A percentile compares a stretch with the other conserved stretches of the same genome.
These are phyloP conservation scores for Drosophila ercepeae DNA, from an alignment of 1,140 invertebrate genomes.

Conservation along the genomic window DNA sequence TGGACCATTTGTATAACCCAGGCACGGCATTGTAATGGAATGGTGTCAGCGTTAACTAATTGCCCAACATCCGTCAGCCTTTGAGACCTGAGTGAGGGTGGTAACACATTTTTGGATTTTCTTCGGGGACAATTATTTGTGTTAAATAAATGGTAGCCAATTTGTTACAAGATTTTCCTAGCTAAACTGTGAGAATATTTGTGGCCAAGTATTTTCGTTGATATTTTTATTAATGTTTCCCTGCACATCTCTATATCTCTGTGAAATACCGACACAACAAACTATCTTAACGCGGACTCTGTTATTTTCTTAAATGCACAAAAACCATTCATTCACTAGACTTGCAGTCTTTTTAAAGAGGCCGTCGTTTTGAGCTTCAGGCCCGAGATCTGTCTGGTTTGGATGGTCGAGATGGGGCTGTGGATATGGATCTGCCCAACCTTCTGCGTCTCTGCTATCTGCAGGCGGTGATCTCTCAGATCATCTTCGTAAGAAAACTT, in stretches of 20 bases:
- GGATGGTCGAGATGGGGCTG: conserved; percentile 18
- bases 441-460: conserved; percentile 53
- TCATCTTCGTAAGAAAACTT: conserved; percentile 71
- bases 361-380: conserved; percentile 19
- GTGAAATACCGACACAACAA: conserved; percentile 52
- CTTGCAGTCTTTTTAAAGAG: conserved; percentile 33
- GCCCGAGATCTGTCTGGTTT: conserved; percentile 2
- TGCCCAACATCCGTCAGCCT: conserved; percentile 70
- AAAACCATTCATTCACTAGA: conserved; percentile 67
- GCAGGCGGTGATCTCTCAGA: conserved; percentile 53
- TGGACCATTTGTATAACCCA: conserved; percentile 62
- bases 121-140: conserved; percentile 41
- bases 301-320: conserved; percentile 63
- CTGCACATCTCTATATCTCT: conserved; percentile 11
- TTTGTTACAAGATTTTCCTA: conserved; percentile 42
- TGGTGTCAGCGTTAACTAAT: conserved; percentile 75
- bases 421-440: conserved; percentile 39
- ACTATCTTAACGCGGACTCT: conserved; percentile 31
- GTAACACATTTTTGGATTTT: conserved; percentile 6
- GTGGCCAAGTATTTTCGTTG: conserved; percentile 24
- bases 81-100: conserved; percentile 38
- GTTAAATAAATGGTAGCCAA: conserved; percentile 55
- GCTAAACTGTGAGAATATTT: conserved; percentile 36
- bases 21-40: conserved; percentile 63
- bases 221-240: conserved; percentile 55